phyloP scores from a whole-genome alignment of 2,113 vertebrate genomes.

The Psephotus haematonotus region DNA sequence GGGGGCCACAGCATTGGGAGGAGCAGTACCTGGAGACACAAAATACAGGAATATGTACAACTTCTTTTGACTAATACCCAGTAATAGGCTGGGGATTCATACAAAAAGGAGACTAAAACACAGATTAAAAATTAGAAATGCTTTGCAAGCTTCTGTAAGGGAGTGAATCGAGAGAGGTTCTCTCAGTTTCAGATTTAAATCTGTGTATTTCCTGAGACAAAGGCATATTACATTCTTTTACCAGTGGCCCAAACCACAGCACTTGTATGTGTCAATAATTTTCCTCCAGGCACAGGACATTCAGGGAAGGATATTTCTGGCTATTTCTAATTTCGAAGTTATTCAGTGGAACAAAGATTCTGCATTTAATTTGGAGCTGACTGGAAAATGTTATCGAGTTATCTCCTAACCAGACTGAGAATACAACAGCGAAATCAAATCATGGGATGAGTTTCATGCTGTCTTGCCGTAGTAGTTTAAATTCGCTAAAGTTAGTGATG shows the following conservation, averaged over 20 bases:
- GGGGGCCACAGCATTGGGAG: not conserved
- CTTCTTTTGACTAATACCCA: not conserved
- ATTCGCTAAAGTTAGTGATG: slow-evolving; percentile 42
- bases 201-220: not conserved
- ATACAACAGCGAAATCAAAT: slow-evolving; percentile 58
- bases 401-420: slow-evolving; percentile 39
- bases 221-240: not conserved
- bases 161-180: not conserved
- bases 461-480: slow-evolving; percentile 36
- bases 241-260: not conserved
- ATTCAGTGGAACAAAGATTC: slow-evolving; percentile 36
- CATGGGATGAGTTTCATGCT: slow-evolving; percentile 38
- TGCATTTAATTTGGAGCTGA: slow-evolving; percentile 50
- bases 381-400: slow-evolving; percentile 51
- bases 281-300: not conserved
- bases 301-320: not conserved
- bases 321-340: not conserved
- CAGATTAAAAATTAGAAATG: not conserved
- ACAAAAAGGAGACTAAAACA: not conserved
- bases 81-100: not conserved
- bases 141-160: not conserved
- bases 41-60: not conserved
- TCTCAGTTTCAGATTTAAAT: not conserved
- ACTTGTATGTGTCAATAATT: not conserved
- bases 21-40: not conserved